Conservation (phyloP, 2,888 invertebrate genomes). For the Taphrorychus bicolor region DNA sequence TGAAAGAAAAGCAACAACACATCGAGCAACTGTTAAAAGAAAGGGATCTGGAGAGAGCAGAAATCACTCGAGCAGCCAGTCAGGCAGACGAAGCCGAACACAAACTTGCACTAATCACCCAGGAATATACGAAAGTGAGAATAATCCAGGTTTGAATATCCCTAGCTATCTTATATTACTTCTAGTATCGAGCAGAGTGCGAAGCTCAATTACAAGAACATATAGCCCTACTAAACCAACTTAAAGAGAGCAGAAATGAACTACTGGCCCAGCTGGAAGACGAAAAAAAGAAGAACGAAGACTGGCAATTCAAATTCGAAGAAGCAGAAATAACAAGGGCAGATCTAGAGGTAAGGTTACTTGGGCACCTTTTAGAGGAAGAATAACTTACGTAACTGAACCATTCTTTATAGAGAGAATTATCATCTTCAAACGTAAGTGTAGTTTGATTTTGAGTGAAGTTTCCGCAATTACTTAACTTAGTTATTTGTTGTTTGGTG, state of each 20-base stretch:
- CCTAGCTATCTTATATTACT: no score
- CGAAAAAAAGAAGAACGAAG: constrained; percentile 84
- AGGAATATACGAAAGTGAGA: constrained; percentile 71
- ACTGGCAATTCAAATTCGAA: constrained; percentile 89
- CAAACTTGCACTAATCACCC: constrained; percentile 65
- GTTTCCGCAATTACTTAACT: no score
- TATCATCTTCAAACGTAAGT: constrained; percentile 6
- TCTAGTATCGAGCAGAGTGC: constrained; percentile 63
- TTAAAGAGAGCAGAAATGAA: constrained; percentile 65
- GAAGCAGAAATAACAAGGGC: constrained; percentile 89
- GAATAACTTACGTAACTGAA: neutral
- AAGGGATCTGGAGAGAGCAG: constrained; percentile 87
- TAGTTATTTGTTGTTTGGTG: no score
- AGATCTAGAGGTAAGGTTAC: constrained; percentile 87
- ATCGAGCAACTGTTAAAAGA: constrained; percentile 92
- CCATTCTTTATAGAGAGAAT: constrained; percentile 6
- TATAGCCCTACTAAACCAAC: constrained; percentile 62
- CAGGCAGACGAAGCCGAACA: constrained; percentile 82
- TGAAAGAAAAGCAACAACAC: constrained; percentile 94
- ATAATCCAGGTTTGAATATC: no score
- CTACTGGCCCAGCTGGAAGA: constrained; percentile 75
- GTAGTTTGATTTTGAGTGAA: no score
- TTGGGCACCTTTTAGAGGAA: no score
- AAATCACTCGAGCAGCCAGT: constrained; percentile 82
- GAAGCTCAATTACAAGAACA: constrained; percentile 66